Evolutionary conservation across 2,113 vertebrate species (phyloP).

Genomic region (Smithornis capensis): DNA sequence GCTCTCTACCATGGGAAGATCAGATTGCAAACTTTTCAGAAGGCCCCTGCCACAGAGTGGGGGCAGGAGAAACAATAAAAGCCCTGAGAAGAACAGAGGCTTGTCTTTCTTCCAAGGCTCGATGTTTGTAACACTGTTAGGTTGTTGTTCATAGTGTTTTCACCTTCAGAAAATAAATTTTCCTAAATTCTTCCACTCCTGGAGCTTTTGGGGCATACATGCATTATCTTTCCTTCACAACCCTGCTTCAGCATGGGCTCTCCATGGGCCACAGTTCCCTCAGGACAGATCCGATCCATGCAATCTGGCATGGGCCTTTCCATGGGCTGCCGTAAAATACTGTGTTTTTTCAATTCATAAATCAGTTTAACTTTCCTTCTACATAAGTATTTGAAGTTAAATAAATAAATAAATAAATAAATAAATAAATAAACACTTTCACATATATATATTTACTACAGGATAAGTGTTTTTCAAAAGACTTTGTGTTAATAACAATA

Average conservation of each 20-base stretch:
- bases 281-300: neutral
- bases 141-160: no score
- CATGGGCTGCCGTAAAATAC: neutral
- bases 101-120: no score
- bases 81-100: no score
- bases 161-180: no score
- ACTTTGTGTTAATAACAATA: neutral
- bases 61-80: no score
- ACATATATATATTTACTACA: neutral
- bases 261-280: neutral
- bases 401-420: neutral
- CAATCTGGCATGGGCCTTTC: rapidly evolving
- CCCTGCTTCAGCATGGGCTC: neutral
- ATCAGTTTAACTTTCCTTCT: neutral
- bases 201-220: no score
- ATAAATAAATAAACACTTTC: neutral
- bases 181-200: no score
- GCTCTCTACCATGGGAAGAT: no score
- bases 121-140: no score
- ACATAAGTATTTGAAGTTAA: neutral
- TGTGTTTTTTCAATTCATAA: neutral
- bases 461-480: neutral
- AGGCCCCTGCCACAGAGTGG: no score
- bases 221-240: no score
- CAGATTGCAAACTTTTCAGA: no score